These are phyloP conservation scores for Zosterops pallidus DNA, from an alignment of 2,113 vertebrate genomes.

Conservation along the genomic window DNA sequence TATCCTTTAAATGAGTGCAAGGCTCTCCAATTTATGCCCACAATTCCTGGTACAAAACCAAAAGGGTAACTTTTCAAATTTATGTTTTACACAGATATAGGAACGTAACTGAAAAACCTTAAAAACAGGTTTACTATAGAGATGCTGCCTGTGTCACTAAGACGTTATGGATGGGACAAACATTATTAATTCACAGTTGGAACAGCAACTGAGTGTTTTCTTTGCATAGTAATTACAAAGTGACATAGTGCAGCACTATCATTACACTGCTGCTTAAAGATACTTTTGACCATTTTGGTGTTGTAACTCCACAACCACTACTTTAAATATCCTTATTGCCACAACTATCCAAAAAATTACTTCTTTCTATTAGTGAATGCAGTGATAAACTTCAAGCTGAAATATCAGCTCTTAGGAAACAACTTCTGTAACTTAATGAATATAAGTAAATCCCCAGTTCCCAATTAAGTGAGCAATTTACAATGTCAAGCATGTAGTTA, in stretches of 20 bases:
- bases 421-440: neutral
- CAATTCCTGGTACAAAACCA: neutral
- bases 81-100: neutral
- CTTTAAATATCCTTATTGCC: neutral
- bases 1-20: conserved; percentile 60
- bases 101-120: neutral
- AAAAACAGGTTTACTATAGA: neutral
- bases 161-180: neutral
- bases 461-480: conserved; percentile 58
- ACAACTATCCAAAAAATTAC: neutral
- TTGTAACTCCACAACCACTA: neutral
- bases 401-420: conserved; percentile 24
- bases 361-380: neutral
- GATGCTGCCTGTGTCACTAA: neutral
- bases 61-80: conserved; percentile 45
- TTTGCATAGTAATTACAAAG: neutral
- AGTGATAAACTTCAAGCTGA: conserved; percentile 27
- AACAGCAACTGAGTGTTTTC: conserved; percentile 1
- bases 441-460: neutral
- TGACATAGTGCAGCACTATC: neutral
- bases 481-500: conserved; percentile 26
- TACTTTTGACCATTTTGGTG: neutral
- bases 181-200: neutral
- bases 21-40: conserved; percentile 42
- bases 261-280: neutral